phyloP scores from a whole-genome alignment of 2,797 vertebrate species.

The Chaetodon trifasciatus region DNA sequence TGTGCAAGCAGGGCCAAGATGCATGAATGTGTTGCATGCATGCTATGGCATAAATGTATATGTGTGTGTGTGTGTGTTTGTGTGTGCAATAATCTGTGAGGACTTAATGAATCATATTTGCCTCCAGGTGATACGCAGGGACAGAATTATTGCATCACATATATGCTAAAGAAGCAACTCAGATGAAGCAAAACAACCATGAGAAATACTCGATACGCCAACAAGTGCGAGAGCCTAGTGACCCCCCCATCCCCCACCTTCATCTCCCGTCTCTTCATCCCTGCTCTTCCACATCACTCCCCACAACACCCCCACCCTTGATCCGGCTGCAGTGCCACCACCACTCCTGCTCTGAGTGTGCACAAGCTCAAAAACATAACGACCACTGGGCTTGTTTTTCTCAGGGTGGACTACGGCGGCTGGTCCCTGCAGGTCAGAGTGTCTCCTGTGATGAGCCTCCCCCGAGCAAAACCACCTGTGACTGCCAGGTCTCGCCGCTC shows the following conservation, averaged over 20 bases:
- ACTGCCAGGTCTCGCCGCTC: constrained; percentile 43
- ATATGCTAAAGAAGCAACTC: constrained; percentile 48
- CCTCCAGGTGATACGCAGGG: constrained; percentile 75
- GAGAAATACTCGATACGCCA: constrained; percentile 17
- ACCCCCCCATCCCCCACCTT: background rate
- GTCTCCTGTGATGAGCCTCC: constrained; percentile 65
- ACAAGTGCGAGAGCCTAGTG: constrained; percentile 11
- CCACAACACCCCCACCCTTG: background rate
- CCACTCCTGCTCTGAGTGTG: constrained; percentile 15
- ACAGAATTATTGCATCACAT: constrained; percentile 79
- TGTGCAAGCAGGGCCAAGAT: constrained; percentile 31
- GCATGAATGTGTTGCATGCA: constrained; percentile 30
- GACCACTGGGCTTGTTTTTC: constrained; percentile 83
- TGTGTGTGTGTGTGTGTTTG: constrained; percentile 16
- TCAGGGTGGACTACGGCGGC: constrained; percentile 56
- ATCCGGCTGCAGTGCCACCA: background rate
- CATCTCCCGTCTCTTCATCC: background rate
- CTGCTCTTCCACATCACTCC: background rate
- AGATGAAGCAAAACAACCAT: constrained; percentile 58
- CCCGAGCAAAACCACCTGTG: constrained; percentile 67
- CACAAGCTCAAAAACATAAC: constrained; percentile 45
- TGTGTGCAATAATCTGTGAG: constrained; percentile 38
- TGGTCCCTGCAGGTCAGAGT: constrained; percentile 65
- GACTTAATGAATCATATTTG: constrained; percentile 77
- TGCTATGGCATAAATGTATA: background rate